These are phyloP conservation scores for Helleia helle DNA, from an alignment of 2,888 invertebrate genomes.

Conservation along the genomic window DNA sequence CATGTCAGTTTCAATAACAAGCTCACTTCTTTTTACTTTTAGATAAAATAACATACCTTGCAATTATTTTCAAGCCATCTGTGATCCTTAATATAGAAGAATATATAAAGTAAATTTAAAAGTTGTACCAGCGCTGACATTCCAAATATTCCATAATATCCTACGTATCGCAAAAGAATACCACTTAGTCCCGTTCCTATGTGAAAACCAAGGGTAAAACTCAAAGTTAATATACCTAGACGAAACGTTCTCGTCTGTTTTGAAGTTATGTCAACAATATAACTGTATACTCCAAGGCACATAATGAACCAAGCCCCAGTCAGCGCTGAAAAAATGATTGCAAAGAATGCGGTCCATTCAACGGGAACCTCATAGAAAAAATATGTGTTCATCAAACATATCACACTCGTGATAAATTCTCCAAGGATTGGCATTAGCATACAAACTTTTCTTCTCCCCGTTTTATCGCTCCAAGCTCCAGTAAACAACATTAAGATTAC, in stretches of 20 bases:
- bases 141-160: constrained; percentile 2
- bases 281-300: no score
- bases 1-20: no score
- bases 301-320: not conserved
- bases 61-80: not conserved
- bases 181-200: not conserved
- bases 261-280: constrained; percentile 7
- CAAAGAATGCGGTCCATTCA: constrained; percentile 3
- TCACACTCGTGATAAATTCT: no score
- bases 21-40: no score
- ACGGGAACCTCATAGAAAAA: not conserved
- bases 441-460: no score
- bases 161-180: not conserved
- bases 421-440: no score
- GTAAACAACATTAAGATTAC: no score
- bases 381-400: no score
- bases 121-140: not conserved
- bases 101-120: not conserved
- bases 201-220: not conserved
- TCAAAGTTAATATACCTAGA: not conserved
- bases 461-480: no score
- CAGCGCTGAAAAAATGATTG: not conserved
- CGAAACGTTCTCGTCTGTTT: not conserved
- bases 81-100: not conserved
- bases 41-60: not conserved